Percentiles rank a stretch among this genome's conserved stretches.
Evolutionary conservation across 2,888 invertebrate genomes (phyloP).

Genomic region (Hipparchia semele): DNA sequence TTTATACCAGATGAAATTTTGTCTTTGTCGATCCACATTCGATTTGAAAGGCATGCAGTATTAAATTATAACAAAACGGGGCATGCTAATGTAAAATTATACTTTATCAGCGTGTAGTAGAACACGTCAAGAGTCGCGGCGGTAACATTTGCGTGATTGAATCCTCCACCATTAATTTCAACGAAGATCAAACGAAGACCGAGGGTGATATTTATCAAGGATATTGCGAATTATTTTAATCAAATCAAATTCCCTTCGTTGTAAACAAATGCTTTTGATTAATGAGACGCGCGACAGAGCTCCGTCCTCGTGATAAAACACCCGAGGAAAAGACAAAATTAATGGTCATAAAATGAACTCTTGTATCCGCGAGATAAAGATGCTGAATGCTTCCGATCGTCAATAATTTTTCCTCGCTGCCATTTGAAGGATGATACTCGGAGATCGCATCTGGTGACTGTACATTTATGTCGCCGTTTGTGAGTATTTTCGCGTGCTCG

Average conservation of each 20-base stretch:
- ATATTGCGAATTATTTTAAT: constrained; percentile 84
- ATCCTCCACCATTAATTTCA: constrained; percentile 82
- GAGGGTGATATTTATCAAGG: constrained; percentile 84
- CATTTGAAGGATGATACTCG: constrained; percentile 72
- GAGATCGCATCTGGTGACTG: constrained; percentile 76
- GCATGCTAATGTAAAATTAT: constrained; percentile 26
- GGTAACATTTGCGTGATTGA: constrained; percentile 79
- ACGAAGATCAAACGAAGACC: constrained; percentile 81
- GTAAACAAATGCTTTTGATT: constrained; percentile 84
- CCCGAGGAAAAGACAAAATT: constrained; percentile 81
- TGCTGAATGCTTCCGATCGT: constrained; percentile 79
- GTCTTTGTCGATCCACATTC: constrained; percentile 4
- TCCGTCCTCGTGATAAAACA: constrained; percentile 81
- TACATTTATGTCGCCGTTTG: constrained; percentile 70
- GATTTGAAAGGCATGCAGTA: constrained; percentile 21
- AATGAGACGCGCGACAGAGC: constrained; percentile 83
- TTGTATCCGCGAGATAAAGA: constrained; percentile 81
- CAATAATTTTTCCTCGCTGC: constrained; percentile 77
- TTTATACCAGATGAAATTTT: constrained; percentile 8
- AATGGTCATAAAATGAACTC: constrained; percentile 84
- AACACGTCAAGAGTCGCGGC: constrained; percentile 56
- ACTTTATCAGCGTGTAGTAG: constrained; percentile 41
- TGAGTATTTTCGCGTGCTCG: constrained; percentile 68
- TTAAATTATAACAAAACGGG: constrained; percentile 28
- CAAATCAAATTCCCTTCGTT: constrained; percentile 83